Base-by-base conservation (phyloP, 1,140 invertebrate genomes). In the Drosophila arawakana region DNA sequence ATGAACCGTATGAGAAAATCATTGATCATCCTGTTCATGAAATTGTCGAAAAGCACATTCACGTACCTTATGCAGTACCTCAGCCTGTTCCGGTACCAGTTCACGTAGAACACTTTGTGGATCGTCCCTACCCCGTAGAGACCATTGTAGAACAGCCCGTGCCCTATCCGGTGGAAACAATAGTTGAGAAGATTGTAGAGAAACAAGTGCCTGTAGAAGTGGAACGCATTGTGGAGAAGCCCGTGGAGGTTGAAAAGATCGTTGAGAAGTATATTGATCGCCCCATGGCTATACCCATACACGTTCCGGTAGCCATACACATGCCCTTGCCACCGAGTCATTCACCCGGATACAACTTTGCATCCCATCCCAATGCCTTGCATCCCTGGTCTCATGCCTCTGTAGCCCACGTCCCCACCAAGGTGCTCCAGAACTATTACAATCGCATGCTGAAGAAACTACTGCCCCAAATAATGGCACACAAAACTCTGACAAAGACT, bases 171-270 rank as follows among this genome's bases (percentile, higher is more conserved):
- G 93, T 94, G 4, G 92, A 92, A 43, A 90, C 76, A 8, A 76
- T 92, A 2, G 91, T 92, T 0, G 88, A 92, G 47, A 92, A 90
- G 15, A 83, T 92, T 2, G 78, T 92, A 0, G 91, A 92, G 50
- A 91, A 91, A 44, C 77, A 84, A 34, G 85, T 92, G 1, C 88
- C 84, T 0, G 55, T 86, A 7, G 91, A 93, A 30, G 93, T 94
- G n/a, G 93, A 94, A 54, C 94, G 93, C 72, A 93, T 94, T 43
- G 93, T 95, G 0, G 94, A 95, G 79, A 94, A 94, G 79, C 93
- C 94, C 0, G 92, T 94, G 3, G 67, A 86, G 21, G 91, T 94
- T 11, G 93, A 94, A 63, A 92, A 93, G 79, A 93, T 94, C 11
- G 93, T 94, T 0, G 94, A 94, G 61, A 94, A 93, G 76, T 93